These are phyloP conservation scores for Ormyrus labotus DNA, from an alignment of 2,888 invertebrate species.

Conservation along the genomic window DNA sequence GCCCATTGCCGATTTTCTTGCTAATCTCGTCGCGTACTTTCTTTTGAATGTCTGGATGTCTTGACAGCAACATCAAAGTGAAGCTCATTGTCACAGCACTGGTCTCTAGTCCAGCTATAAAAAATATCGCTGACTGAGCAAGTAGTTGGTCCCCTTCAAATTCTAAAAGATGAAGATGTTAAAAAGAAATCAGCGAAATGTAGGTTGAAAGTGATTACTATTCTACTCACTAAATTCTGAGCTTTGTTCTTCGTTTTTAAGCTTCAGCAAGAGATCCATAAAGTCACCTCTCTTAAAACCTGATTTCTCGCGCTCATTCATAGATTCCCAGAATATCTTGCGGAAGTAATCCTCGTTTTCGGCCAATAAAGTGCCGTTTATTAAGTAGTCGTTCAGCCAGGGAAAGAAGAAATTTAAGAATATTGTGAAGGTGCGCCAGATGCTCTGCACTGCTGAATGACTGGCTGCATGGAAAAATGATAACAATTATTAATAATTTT, in stretches of 20 bases:
- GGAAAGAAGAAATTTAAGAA: conserved; percentile 66
- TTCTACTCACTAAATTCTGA: conserved; percentile 62
- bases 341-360: conserved; percentile 63
- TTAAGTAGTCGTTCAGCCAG: conserved; percentile 3
- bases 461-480: too few relatives aligned
- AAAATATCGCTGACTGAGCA: conserved; percentile 67
- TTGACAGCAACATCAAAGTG: conserved; percentile 65
- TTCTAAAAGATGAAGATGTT: conserved; percentile 55
- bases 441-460: too few relatives aligned
- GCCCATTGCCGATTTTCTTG: conserved; percentile 55
- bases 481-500: too few relatives aligned
- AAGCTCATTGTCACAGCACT: conserved; percentile 64
- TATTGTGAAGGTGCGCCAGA: conserved; percentile 38
- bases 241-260: conserved; percentile 63
- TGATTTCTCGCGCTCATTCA: conserved; percentile 63
- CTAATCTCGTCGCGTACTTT: conserved; percentile 62
- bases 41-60: conserved; percentile 64
- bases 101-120: conserved; percentile 67
- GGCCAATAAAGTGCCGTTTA: conserved; percentile 59
- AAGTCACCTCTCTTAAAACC: conserved; percentile 67
- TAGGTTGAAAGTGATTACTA: too few relatives aligned
- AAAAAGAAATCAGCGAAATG: too few relatives aligned
- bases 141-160: conserved; percentile 66
- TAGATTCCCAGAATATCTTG: conserved; percentile 66
- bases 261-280: conserved; percentile 65